phyloP scores from a whole-genome alignment of 2,797 vertebrate species.

The Champsocephalus esox region DNA sequence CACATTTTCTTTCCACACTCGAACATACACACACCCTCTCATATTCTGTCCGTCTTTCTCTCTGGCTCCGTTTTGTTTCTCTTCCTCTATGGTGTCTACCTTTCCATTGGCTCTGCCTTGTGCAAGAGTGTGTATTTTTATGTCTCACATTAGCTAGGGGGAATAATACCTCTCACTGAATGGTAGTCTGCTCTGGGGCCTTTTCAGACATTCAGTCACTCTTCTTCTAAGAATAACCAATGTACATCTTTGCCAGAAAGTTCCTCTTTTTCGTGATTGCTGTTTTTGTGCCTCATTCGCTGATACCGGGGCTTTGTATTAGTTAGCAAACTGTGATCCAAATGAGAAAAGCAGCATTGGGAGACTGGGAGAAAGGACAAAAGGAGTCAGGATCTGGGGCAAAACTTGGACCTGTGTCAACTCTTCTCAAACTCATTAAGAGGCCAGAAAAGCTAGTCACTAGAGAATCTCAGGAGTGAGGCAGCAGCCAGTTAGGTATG shows the following conservation, averaged over 20 bases:
- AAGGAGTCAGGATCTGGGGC: slow-evolving; percentile 64
- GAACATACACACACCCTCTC: slow-evolving; percentile 26
- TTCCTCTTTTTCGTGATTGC: slow-evolving; percentile 67
- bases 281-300: slow-evolving; percentile 66
- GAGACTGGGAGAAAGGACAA: slow-evolving; percentile 58
- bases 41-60: slow-evolving; percentile 43
- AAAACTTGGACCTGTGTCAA: slow-evolving; percentile 74
- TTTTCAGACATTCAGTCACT: slow-evolving; percentile 87
- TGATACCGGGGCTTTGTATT: slow-evolving; percentile 72
- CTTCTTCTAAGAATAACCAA: slow-evolving; percentile 83
- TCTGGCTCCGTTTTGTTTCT: slow-evolving; percentile 63
- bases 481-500: slow-evolving; percentile 70
- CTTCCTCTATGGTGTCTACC: slow-evolving; percentile 74
- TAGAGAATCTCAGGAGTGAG: slow-evolving; percentile 68
- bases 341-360: slow-evolving; percentile 83
- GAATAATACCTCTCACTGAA: slow-evolving; percentile 80
- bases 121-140: slow-evolving; percentile 77
- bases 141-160: slow-evolving; percentile 73
- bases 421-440: slow-evolving; percentile 71
- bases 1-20: slow-evolving; percentile 68
- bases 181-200: slow-evolving; percentile 75
- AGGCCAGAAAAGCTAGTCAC: slow-evolving; percentile 68
- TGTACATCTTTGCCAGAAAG: slow-evolving; percentile 69
- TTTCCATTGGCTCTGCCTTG: slow-evolving; percentile 77
- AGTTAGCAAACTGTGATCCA: slow-evolving; percentile 67